Evolutionary conservation across 2,113 vertebrate species (phyloP).

Genomic region (Eira barbara): DNA sequence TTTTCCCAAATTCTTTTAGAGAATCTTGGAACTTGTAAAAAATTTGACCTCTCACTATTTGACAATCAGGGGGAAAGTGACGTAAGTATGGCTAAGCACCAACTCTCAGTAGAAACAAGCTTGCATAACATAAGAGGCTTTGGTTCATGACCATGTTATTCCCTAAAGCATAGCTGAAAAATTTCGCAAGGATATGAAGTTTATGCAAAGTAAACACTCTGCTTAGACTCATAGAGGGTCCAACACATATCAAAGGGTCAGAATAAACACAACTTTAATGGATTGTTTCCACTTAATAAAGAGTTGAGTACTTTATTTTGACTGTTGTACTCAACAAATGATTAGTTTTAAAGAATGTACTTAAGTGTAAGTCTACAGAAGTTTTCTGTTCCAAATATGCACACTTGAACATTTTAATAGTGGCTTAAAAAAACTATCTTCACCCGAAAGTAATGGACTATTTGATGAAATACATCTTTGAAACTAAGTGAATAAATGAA

Average conservation of each 20-base stretch:
- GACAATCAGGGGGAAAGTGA: slow-evolving; percentile 23
- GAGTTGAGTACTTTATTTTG: slow-evolving; percentile 40
- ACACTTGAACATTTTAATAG: neutral
- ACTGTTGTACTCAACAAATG: slow-evolving; percentile 45
- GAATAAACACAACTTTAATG: slow-evolving; percentile 53
- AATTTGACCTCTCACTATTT: slow-evolving; percentile 46
- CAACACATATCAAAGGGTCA: slow-evolving; percentile 6
- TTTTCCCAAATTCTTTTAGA: neutral
- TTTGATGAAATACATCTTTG: slow-evolving; percentile 16
- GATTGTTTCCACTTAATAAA: slow-evolving; percentile 56
- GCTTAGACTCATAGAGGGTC: slow-evolving; percentile 13
- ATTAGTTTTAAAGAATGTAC: slow-evolving; percentile 45
- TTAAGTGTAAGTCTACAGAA: slow-evolving; percentile 38
- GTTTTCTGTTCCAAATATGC: slow-evolving; percentile 44
- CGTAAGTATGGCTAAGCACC: neutral
- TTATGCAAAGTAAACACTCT: slow-evolving; percentile 57
- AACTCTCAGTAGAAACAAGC: slow-evolving; percentile 28
- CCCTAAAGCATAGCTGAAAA: slow-evolving; percentile 30
- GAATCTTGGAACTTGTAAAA: slow-evolving; percentile 29
- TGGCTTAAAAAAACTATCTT: neutral
- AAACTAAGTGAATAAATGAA: slow-evolving; percentile 35
- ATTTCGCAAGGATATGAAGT: slow-evolving; percentile 56
- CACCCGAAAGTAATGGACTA: neutral
- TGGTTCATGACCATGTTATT: neutral
- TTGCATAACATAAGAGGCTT: slow-evolving; percentile 3